Conservation (phyloP, 2,797 vertebrate species). For the Pseudochirops corinnae region DNA sequence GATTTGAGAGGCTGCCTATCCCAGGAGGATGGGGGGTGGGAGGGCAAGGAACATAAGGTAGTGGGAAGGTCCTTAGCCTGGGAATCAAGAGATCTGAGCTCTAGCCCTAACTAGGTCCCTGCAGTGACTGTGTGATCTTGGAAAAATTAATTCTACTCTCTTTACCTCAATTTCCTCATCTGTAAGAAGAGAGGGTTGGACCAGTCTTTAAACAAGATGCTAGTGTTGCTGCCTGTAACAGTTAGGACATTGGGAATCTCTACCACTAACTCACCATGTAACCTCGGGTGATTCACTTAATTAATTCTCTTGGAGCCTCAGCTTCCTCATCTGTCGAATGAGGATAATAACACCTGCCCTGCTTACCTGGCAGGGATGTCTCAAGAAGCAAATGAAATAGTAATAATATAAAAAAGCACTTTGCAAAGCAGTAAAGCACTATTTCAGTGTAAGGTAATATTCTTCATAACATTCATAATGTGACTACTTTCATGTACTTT, state of each 20-base stretch:
- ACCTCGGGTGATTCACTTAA: neutral
- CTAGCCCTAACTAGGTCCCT: neutral
- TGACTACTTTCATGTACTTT: conserved; percentile 10
- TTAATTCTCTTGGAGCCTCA: neutral
- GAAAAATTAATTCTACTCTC: neutral
- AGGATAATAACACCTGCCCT: neutral
- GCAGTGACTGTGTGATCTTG: neutral
- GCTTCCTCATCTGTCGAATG: neutral
- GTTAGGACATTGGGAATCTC: neutral
- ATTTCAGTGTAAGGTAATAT: conserved; percentile 36
- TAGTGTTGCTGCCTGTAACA: neutral
- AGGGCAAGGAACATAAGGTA: neutral
- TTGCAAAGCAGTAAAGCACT: conserved; percentile 66
- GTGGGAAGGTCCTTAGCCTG: too few relatives aligned
- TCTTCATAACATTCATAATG: conserved; percentile 62
- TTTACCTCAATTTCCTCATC: neutral
- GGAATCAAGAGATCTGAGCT: neutral
- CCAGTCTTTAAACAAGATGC: neutral
- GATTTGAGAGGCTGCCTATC: neutral
- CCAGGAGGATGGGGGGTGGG: too few relatives aligned
- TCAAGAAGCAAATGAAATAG: conserved; percentile 12
- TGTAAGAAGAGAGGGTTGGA: neutral
- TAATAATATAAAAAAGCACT: conserved; percentile 75
- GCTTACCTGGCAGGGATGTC: neutral
- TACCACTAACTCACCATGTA: neutral